Conservation (phyloP, 2,888 invertebrate species). For the Campaea margaritaria region DNA sequence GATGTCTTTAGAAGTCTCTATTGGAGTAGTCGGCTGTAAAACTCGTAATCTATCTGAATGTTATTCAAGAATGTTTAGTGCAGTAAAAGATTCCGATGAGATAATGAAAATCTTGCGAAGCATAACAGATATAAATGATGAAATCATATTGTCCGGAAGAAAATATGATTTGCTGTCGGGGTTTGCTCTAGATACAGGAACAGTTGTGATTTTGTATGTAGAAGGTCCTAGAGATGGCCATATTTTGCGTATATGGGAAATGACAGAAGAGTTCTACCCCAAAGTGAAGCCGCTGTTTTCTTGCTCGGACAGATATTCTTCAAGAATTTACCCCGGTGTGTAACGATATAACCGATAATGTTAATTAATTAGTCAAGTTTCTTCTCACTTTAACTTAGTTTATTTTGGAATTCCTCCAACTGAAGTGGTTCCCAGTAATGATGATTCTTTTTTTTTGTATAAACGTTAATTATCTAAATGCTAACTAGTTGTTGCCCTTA, state of each 20-base stretch:
- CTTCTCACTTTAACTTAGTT: too few relatives aligned
- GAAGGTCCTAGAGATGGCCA: constrained; percentile 70
- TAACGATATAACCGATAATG: too few relatives aligned
- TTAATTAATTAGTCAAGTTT: too few relatives aligned
- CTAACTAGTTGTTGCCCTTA: neutral
- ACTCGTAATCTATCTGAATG: constrained; percentile 44
- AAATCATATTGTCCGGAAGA: constrained; percentile 35
- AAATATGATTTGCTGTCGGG: constrained; percentile 63
- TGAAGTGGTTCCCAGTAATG: too few relatives aligned
- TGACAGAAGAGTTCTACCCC: constrained; percentile 62
- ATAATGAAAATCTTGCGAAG: constrained; percentile 51
- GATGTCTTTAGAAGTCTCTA: constrained; percentile 70
- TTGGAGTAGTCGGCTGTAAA: constrained; percentile 73
- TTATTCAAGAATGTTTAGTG: constrained; percentile 67
- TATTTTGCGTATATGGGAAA: constrained; percentile 68
- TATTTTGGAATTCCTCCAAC: too few relatives aligned
- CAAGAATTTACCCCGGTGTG: constrained; percentile 69
- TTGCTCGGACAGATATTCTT: constrained; percentile 59
- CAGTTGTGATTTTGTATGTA: constrained; percentile 60
- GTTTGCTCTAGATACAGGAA: constrained; percentile 70
- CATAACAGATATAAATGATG: constrained; percentile 63
- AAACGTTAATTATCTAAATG: too few relatives aligned
- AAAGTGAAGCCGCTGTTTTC: constrained; percentile 63
- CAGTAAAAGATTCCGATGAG: constrained; percentile 50
- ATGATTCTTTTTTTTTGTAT: too few relatives aligned